Percentiles rank a stretch among this genome's conserved stretches.
Evolutionary conservation across 1,140 invertebrate genomes (phyloP).

Genomic region (Eumaeus atala): DNA sequence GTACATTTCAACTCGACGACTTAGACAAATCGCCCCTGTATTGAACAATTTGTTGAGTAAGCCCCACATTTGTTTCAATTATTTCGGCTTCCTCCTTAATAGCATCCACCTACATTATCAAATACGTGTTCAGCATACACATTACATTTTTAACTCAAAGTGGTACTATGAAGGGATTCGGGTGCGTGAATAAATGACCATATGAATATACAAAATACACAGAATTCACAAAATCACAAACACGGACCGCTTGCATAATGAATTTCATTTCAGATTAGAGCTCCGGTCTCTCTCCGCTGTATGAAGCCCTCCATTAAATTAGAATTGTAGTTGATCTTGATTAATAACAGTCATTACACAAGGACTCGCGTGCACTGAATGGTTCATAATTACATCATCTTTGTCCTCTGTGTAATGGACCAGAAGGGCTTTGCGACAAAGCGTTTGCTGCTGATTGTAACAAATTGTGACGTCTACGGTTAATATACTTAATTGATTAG

Average conservation of each 20-base stretch:
- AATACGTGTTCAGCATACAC: conserved; percentile 36
- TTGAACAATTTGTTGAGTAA: conserved; percentile 72
- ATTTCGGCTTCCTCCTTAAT: conserved; percentile 56
- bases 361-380: conserved; percentile 56
- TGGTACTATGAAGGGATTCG: too few species aligned
- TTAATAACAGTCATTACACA: conserved; percentile 52
- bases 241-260: conserved; percentile 17
- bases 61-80: conserved; percentile 72
- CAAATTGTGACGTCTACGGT: conserved; percentile 62
- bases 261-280: conserved; percentile 15
- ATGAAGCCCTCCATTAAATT: conserved; percentile 22
- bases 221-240: conserved; percentile 17
- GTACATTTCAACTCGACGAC: conserved; percentile 46
- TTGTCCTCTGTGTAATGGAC: conserved; percentile 55
- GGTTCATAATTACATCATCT: conserved; percentile 65
- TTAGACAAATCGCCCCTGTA: conserved; percentile 69
- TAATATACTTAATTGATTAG: conserved; percentile 46
- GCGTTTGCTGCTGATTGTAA: conserved; percentile 54
- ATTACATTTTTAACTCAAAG: not conserved
- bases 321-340: conserved; percentile 45
- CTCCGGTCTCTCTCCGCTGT: conserved; percentile 13
- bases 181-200: too few species aligned
- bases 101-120: conserved; percentile 39
- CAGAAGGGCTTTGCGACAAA: conserved; percentile 34
- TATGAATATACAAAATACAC: not conserved